Percentiles rank a stretch among this genome's conserved stretches.
phyloP scores from a whole-genome alignment of 2,888 invertebrate species.

The Spicauda simplicius region DNA sequence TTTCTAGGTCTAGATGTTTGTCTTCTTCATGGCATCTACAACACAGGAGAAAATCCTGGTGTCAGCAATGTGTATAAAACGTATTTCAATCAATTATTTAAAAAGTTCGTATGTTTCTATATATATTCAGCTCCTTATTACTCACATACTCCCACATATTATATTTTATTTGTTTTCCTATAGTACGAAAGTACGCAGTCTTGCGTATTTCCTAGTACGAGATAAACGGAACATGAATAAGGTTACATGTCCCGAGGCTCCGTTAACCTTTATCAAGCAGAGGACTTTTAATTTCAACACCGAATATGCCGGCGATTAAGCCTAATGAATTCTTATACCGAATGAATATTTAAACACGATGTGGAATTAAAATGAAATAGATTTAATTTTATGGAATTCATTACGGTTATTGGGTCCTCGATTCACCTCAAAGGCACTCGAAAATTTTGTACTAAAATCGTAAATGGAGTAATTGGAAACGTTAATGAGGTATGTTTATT shows the following conservation, averaged over 20 bases:
- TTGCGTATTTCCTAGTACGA: not conserved
- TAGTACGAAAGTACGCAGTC: too few relatives aligned
- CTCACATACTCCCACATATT: too few relatives aligned
- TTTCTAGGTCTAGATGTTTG: too few relatives aligned
- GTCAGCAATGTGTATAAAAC: too few relatives aligned
- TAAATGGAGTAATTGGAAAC: not conserved
- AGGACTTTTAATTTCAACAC: conserved; percentile 57
- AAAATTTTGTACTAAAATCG: not conserved
- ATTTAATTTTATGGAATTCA: conserved; percentile 58
- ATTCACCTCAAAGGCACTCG: conserved; percentile 11
- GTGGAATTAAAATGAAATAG: conserved; percentile 69
- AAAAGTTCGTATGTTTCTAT: too few relatives aligned
- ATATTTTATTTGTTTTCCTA: too few relatives aligned
- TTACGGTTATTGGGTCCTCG: conserved; percentile 38
- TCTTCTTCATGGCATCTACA: too few relatives aligned
- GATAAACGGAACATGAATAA: conserved; percentile 2
- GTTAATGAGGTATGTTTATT: not conserved
- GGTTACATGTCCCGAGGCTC: not conserved
- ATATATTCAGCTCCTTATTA: too few relatives aligned
- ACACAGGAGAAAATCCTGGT: too few relatives aligned
- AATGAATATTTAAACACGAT: conserved; percentile 73
- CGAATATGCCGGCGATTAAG: conserved; percentile 50
- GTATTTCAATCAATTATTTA: too few relatives aligned
- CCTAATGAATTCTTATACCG: conserved; percentile 69
- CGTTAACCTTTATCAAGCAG: conserved; percentile 13